Evolutionary conservation across 2,797 vertebrate species (phyloP), one percentile per base, ranked within the genome.

Genomic region (Carduelis carduelis): DNA sequence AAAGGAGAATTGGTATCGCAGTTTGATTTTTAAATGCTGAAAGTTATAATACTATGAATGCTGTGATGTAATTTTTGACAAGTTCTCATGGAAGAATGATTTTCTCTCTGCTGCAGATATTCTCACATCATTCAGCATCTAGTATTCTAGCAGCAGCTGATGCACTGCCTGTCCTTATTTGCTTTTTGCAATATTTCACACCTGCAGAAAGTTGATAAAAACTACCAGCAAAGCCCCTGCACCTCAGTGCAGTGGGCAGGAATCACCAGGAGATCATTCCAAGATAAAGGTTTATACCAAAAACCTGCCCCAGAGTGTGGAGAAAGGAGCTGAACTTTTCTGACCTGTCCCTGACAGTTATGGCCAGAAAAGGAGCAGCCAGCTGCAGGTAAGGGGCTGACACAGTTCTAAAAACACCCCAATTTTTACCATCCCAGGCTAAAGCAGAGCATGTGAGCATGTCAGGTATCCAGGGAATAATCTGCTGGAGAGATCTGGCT

Each of bases 391-490:
- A 46, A 74, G 18, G 69, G 9, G 11, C 16, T 78, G 27, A 75
- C 27, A 35, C 19, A 61, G 32, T 11, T 75, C 32, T 69, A 12
- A 71, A 93, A 86, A 41, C 27, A 28, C 34, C n/a, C 35, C 8
- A 27, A 2, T 13, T 37, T 82, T 75, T 66, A 53, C 57, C 41
- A 92, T 14, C 11, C 22, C 30, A 61, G 21, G 26, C 35, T 30
- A 34, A 26, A 74, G 21, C 8, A 49, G 47, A 64, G 15, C 13
- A 7, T 90, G 74, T 66, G 35, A 90, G n/a, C 17, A 8, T 9
- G 37, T n/a, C 50, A 65, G n/a, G 18, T 56, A 93, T 75, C 57
- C 57, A 80, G 71, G 71, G 65, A 89, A 87, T n/a, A 85, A 88
- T 55, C 75, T 95, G 34, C 41, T 77, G 92, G 43, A 34, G 41